Conservation (phyloP, 1,140 invertebrate species). For the Procambarus clarkii region DNA sequence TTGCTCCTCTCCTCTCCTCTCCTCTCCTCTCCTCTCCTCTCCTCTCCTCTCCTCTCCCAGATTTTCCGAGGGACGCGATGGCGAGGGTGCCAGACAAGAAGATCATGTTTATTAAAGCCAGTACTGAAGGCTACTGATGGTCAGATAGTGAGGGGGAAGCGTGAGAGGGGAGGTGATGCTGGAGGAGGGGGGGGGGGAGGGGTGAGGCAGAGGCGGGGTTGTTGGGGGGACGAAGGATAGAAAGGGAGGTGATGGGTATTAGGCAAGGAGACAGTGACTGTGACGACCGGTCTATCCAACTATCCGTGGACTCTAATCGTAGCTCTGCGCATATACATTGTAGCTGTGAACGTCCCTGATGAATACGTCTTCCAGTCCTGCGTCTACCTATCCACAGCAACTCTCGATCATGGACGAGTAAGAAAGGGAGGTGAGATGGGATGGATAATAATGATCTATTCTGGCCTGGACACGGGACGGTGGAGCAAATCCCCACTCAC, state of each 20-base stretch:
- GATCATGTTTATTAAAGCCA: slow-evolving; percentile 4
- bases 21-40: not conserved
- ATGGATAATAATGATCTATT: slow-evolving; percentile 15
- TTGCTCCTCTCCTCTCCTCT: not conserved
- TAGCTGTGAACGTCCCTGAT: no score
- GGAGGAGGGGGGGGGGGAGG: no score
- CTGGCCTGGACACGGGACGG: not conserved
- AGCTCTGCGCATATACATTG: no score
- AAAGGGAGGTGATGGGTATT: no score
- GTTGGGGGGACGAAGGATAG: not conserved
- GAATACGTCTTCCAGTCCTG: no score
- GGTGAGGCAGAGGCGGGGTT: not conserved
- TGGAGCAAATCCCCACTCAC: not conserved
- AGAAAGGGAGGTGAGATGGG: not conserved
- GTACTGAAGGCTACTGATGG: not conserved
- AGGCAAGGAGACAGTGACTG: not conserved
- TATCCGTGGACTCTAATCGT: no score
- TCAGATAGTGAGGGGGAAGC: not conserved
- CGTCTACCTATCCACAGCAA: no score
- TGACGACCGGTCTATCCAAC: not conserved
- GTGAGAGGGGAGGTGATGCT: not conserved
- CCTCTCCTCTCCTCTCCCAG: not conserved
- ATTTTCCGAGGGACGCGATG: not conserved
- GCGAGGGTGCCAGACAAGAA: not conserved
- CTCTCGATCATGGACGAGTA: no score